Evolutionary conservation across 2,888 invertebrate genomes (phyloP).

Genomic region (Microchrysa polita): DNA sequence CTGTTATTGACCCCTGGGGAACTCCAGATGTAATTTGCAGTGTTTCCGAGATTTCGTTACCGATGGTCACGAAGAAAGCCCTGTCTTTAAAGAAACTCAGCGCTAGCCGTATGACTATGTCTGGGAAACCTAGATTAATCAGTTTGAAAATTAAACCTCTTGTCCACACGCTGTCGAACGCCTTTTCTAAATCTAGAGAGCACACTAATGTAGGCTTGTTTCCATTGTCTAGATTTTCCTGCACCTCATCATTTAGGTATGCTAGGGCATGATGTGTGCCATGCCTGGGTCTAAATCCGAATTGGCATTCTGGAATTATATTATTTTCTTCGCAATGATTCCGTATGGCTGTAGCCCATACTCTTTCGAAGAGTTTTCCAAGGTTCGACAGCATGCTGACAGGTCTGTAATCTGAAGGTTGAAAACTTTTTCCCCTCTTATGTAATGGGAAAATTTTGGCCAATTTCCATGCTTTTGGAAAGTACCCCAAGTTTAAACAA

Average conservation of each 20-base stretch:
- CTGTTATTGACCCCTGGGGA: no score
- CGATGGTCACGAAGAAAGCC: no score
- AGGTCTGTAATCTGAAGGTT: conserved; percentile 52
- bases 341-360: background rate
- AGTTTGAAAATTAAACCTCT: background rate
- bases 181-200: conserved; percentile 19
- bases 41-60: no score
- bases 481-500: conserved; percentile 18
- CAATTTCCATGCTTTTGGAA: background rate
- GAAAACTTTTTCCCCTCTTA: conserved; percentile 48
- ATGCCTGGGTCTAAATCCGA: conserved; percentile 22
- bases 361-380: conserved; percentile 46
- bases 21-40: no score
- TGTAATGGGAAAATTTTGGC: conserved; percentile 6
- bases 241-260: background rate
- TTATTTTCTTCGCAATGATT: background rate
- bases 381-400: conserved; percentile 51
- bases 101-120: no score
- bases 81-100: no score
- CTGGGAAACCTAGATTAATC: background rate
- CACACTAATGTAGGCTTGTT: conserved; percentile 1
- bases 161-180: conserved; percentile 12
- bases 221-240: background rate
- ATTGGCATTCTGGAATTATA: conserved; percentile 12
- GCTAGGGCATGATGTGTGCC: conserved; percentile 13